Percentiles rank a stretch among this genome's conserved stretches.
Evolutionary conservation across 2,797 vertebrate species (phyloP).

Genomic region (Pampus argenteus): DNA sequence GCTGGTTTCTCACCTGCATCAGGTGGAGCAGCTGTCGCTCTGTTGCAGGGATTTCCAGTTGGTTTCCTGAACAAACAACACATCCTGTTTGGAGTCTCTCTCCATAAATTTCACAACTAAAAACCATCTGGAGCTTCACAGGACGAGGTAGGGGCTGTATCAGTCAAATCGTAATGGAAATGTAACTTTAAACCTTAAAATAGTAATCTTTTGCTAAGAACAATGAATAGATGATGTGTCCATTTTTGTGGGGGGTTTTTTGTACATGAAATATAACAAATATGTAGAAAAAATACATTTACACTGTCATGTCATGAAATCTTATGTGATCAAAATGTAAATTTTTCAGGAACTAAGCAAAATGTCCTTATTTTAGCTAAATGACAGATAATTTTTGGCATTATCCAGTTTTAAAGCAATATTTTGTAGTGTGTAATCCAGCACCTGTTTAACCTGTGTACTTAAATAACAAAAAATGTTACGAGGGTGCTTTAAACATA

Average conservation of each 20-base stretch:
- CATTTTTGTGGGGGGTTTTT: neutral
- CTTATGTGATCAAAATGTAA: too few species aligned
- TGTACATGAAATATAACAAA: neutral
- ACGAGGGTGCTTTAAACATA: neutral
- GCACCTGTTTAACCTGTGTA: neutral
- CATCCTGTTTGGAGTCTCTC: slow-evolving; percentile 44
- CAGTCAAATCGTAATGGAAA: too few species aligned
- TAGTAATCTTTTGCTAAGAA: neutral
- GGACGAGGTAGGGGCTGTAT: slow-evolving; percentile 39
- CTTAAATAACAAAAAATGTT: too few species aligned
- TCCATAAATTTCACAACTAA: neutral
- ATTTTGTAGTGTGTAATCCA: neutral
- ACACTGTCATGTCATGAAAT: neutral
- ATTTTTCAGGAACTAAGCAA: neutral
- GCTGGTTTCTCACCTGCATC: slow-evolving; percentile 49
- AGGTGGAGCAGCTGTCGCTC: slow-evolving; percentile 56
- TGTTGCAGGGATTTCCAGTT: slow-evolving; percentile 56
- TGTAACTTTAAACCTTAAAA: neutral
- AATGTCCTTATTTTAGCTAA: neutral
- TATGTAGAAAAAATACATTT: too few species aligned
- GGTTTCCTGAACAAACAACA: slow-evolving; percentile 75
- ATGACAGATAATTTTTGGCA: neutral
- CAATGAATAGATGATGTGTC: neutral
- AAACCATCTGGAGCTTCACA: slow-evolving; percentile 9
- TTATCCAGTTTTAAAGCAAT: neutral